Conservation (phyloP, 2,113 vertebrate species). For the Neolamprologus fasciatus region DNA sequence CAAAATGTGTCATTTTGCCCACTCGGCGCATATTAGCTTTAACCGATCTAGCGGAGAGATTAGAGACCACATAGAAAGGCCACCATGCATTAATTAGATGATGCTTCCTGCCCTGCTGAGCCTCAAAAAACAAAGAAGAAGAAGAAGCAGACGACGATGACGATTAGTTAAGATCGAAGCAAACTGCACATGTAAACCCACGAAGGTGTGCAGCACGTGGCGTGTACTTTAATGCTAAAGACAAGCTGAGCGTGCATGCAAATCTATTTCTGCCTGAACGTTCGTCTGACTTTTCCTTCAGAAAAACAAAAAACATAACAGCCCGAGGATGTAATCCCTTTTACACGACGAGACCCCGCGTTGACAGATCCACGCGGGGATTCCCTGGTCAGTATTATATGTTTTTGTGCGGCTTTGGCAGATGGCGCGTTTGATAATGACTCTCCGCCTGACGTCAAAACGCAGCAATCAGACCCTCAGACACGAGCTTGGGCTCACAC, state of each 20-base stretch:
- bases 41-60: neutral
- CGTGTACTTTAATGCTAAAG: neutral
- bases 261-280: neutral
- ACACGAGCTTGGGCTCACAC: slow-evolving; percentile 24
- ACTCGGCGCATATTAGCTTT: neutral
- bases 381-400: neutral
- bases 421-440: slow-evolving; percentile 30
- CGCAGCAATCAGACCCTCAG: slow-evolving; percentile 40
- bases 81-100: slow-evolving; percentile 35
- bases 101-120: slow-evolving; percentile 14
- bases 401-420: neutral
- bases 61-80: neutral
- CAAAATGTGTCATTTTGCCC: neutral
- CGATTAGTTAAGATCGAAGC: neutral
- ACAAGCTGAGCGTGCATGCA: neutral
- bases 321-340: neutral
- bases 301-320: neutral
- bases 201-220: neutral
- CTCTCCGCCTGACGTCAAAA: slow-evolving; percentile 41
- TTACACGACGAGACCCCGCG: neutral
- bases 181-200: neutral
- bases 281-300: neutral
- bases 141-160: neutral
- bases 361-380: neutral
- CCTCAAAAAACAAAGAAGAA: neutral